Evolutionary conservation across 2,888 invertebrate genomes (phyloP).

Genomic region (Syrphus vitripennis): DNA sequence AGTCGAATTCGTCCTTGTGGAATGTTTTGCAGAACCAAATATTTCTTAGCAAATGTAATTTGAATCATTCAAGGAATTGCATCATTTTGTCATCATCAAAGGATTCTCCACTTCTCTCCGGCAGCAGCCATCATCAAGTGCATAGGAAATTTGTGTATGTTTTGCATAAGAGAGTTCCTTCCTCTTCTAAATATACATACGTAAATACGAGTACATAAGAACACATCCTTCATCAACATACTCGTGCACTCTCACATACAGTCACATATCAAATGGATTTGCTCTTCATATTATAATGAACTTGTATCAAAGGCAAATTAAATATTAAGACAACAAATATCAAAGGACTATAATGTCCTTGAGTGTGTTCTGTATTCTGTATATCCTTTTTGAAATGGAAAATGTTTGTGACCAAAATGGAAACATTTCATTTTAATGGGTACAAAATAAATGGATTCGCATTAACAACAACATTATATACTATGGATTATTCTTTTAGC

Average conservation of each 20-base stretch:
- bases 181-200: neutral
- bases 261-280: slow-evolving; percentile 3
- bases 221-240: neutral
- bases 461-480: neutral
- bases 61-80: slow-evolving; percentile 26
- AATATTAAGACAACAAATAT: slow-evolving; percentile 27
- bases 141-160: neutral
- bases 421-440: slow-evolving; percentile 22
- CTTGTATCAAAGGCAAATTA: slow-evolving; percentile 23
- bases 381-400: neutral
- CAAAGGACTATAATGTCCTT: slow-evolving; percentile 24
- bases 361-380: neutral
- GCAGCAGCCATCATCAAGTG: neutral
- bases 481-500: neutral
- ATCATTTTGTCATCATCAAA: neutral
- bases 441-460: slow-evolving; percentile 6
- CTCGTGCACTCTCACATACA: too few relatives aligned
- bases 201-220: neutral
- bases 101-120: neutral
- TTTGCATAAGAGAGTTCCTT: neutral
- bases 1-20: slow-evolving; percentile 7
- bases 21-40: neutral
- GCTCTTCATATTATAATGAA: slow-evolving; percentile 3
- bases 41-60: slow-evolving; percentile 6
- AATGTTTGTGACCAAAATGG: slow-evolving; percentile 10